A percentile compares a stretch with the other conserved stretches of the same genome.
Evolutionary conservation across 2,113 vertebrate species (phyloP).

Genomic region (Engraulis encrasicolus): DNA sequence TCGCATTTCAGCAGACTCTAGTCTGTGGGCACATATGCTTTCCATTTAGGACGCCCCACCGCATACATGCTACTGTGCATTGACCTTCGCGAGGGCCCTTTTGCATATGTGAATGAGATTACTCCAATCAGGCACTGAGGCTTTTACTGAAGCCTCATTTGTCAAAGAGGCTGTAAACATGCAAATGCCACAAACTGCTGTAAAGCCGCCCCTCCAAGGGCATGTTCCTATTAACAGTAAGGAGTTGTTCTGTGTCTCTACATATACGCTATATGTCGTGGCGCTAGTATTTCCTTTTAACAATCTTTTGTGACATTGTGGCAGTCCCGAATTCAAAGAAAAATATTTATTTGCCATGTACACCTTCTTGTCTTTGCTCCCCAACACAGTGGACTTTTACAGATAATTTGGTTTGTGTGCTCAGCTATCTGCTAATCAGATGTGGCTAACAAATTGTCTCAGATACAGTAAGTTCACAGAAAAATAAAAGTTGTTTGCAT

Average conservation of each 20-base stretch:
- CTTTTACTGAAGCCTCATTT: constrained; percentile 74
- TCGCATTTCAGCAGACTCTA: constrained; percentile 5
- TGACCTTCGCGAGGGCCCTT: neutral
- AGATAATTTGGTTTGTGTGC: too few relatives aligned
- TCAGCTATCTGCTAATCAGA: too few relatives aligned
- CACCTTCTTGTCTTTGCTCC: too few relatives aligned
- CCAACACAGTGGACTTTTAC: too few relatives aligned
- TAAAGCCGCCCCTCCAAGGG: constrained; percentile 44
- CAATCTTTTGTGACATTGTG: neutral
- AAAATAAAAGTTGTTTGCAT: too few relatives aligned
- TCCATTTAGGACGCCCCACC: neutral
- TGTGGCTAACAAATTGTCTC: too few relatives aligned
- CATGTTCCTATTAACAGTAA: neutral
- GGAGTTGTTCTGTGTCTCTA: neutral
- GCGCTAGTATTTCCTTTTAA: neutral
- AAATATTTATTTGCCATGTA: too few relatives aligned
- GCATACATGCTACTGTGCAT: neutral
- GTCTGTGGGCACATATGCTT: neutral
- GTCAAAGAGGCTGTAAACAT: constrained; percentile 75
- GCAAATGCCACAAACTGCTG: constrained; percentile 73
- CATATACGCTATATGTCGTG: neutral
- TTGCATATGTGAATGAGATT: constrained; percentile 18
- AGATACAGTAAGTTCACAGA: too few relatives aligned
- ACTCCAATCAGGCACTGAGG: constrained; percentile 60
- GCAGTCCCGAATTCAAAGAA: too few relatives aligned